Evolutionary conservation across 2,797 vertebrate genomes (phyloP).

Genomic region (Brachyrhaphis roseni): DNA sequence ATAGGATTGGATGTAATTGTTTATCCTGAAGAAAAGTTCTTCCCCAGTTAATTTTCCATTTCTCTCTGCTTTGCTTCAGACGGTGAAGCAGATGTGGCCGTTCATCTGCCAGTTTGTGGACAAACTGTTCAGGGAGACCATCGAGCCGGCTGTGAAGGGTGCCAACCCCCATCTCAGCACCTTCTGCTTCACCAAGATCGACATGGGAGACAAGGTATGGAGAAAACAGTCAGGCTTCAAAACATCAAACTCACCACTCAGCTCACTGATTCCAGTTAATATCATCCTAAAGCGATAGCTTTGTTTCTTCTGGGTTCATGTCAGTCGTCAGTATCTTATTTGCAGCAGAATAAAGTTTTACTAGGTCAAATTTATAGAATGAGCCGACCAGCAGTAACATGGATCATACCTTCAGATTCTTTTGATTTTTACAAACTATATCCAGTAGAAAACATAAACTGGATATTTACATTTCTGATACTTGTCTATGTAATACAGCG

Average conservation of each 20-base stretch:
- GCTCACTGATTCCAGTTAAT: background rate
- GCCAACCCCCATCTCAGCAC: slow-evolving; percentile 90
- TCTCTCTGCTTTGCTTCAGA: slow-evolving; percentile 73
- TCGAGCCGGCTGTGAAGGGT: slow-evolving; percentile 92
- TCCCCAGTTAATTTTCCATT: background rate
- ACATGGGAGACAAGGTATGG: slow-evolving; percentile 92
- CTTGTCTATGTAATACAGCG: background rate
- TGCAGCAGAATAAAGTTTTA: background rate
- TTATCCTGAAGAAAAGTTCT: background rate
- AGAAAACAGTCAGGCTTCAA: background rate
- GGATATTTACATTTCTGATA: background rate
- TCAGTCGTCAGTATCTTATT: background rate
- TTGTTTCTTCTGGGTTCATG: background rate
- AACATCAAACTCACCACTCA: background rate
- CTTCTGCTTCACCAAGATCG: slow-evolving; percentile 95
- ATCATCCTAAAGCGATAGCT: background rate
- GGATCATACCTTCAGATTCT: background rate
- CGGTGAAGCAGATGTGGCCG: slow-evolving; percentile 98
- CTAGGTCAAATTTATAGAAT: background rate
- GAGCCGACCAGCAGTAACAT: background rate
- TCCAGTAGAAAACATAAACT: background rate
- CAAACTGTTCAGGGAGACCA: slow-evolving; percentile 94
- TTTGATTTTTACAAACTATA: background rate
- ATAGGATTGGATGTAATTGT: background rate
- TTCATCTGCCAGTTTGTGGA: slow-evolving; percentile 97